Evolutionary conservation across 2,888 invertebrate species (phyloP).

Genomic region (Drosophila incognita): DNA sequence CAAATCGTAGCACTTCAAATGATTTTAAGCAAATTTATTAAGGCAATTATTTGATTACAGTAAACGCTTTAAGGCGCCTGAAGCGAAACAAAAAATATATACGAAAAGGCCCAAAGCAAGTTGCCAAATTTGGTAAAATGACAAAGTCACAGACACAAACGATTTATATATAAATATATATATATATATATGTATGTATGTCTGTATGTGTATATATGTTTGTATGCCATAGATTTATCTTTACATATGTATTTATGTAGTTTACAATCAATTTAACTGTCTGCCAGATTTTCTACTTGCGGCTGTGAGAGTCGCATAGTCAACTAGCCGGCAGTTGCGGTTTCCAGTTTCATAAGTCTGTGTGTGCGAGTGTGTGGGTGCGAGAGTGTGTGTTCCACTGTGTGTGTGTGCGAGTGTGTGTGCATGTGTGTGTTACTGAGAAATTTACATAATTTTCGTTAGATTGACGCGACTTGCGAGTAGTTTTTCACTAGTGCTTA

Average conservation of each 20-base stretch:
- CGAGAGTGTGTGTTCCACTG: not conserved
- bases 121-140: constrained; percentile 71
- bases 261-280: constrained; percentile 76
- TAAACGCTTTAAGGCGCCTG: constrained; percentile 40
- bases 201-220: constrained; percentile 1
- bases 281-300: constrained; percentile 60
- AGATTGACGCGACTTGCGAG: constrained; percentile 44
- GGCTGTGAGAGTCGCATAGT: constrained; percentile 33
- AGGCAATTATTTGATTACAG: constrained; percentile 69
- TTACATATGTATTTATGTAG: constrained; percentile 59
- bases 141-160: constrained; percentile 39
- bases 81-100: constrained; percentile 22
- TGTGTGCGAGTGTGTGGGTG: not conserved
- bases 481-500: constrained; percentile 17
- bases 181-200: constrained; percentile 15
- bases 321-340: constrained; percentile 38
- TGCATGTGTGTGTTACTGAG: constrained; percentile 27
- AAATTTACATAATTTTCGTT: constrained; percentile 73
- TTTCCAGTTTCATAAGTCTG: constrained; percentile 38
- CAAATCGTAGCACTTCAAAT: constrained; percentile 63
- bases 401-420: not conserved
- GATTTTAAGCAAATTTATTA: constrained; percentile 71
- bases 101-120: constrained; percentile 26
- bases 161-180: constrained; percentile 20
- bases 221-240: constrained; percentile 42